Conservation (phyloP, 2,888 invertebrate species). For the Escarpia spicata region DNA sequence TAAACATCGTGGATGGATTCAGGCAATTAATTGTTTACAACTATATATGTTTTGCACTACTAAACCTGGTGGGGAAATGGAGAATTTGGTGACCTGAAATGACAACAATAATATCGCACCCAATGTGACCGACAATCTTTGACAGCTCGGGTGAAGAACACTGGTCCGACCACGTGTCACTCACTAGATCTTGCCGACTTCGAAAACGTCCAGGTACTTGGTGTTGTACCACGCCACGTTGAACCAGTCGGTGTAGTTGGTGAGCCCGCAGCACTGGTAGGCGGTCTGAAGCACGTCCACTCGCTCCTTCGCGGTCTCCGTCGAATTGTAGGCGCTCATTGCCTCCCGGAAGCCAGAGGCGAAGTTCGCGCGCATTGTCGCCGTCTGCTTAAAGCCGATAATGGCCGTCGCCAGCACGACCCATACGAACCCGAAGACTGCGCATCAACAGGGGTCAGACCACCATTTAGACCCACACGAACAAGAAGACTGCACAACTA, state of each 20-base stretch:
- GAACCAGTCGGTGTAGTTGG: slow-evolving; percentile 8
- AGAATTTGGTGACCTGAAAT: too few species aligned
- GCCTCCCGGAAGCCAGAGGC: not conserved
- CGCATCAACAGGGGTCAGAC: not conserved
- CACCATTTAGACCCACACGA: not conserved
- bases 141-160: too few species aligned
- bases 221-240: not conserved
- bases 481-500: not conserved
- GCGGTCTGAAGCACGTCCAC: not conserved
- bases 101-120: too few species aligned
- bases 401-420: not conserved
- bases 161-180: not conserved
- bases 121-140: too few species aligned
- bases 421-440: not conserved
- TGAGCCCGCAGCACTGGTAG: slow-evolving; percentile 5
- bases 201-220: not conserved
- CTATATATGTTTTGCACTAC: too few species aligned
- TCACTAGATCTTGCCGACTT: not conserved
- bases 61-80: too few species aligned
- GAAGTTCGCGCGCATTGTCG: not conserved
- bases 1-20: too few species aligned
- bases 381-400: not conserved
- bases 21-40: too few species aligned
- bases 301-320: not conserved
- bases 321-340: not conserved